Conservation (phyloP, 2,888 invertebrate genomes). For the Pammene fasciana region DNA sequence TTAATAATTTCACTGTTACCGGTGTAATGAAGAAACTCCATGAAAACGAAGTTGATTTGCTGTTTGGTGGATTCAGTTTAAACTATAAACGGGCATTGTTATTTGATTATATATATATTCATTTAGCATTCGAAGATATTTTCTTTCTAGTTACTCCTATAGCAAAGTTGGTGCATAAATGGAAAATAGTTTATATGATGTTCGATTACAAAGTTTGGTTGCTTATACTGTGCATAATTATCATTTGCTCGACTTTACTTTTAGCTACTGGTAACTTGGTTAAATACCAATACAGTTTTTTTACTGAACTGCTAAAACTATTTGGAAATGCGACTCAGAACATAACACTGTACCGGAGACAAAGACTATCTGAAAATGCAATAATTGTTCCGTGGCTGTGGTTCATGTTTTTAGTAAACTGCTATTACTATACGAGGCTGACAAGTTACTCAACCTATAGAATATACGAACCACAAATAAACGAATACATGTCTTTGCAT, state of each 20-base stretch:
- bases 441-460: constrained; percentile 16
- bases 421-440: constrained; percentile 10
- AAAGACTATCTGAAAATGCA: background rate
- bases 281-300: background rate
- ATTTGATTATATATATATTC: constrained; percentile 5
- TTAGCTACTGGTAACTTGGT: background rate
- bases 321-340: constrained; percentile 25
- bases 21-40: constrained; percentile 6
- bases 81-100: constrained; percentile 4
- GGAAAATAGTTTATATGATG: constrained; percentile 18
- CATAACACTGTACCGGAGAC: background rate
- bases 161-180: background rate
- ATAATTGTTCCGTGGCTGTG: constrained; percentile 37
- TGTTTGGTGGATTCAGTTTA: constrained; percentile 13
- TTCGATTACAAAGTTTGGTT: constrained; percentile 23
- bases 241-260: background rate
- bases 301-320: constrained; percentile 4
- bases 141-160: constrained; percentile 6
- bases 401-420: constrained; percentile 6
- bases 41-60: constrained; percentile 4
- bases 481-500: constrained; percentile 10
- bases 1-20: constrained; percentile 10
- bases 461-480: constrained; percentile 10
- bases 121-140: constrained; percentile 28
- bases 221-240: background rate